These are phyloP conservation scores for Cotesia glomerata DNA, from an alignment of 1,140 invertebrate species.

Conservation along the genomic window DNA sequence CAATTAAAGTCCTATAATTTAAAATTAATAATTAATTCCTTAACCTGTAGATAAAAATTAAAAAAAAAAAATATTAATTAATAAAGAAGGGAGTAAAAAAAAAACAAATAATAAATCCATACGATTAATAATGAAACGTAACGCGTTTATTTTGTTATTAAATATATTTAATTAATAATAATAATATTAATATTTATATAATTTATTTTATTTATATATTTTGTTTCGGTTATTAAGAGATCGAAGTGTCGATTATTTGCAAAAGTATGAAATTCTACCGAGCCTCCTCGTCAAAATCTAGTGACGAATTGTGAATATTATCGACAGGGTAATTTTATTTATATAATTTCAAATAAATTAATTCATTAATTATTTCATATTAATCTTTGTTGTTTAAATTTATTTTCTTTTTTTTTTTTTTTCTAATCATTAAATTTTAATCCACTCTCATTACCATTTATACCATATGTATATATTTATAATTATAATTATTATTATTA, in stretches of 20 bases:
- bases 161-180: slow-evolving; percentile 1
- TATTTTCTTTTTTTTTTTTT: slow-evolving; percentile 13
- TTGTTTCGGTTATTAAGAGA: slow-evolving; percentile 43
- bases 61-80: background rate
- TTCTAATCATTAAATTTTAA: slow-evolving; percentile 42
- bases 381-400: slow-evolving; percentile 15
- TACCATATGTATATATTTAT: slow-evolving; percentile 35
- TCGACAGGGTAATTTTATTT: slow-evolving; percentile 40
- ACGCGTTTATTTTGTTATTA: no score
- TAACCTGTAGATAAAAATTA: background rate
- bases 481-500: slow-evolving; percentile 10
- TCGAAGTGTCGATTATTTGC: slow-evolving; percentile 58
- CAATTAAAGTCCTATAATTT: no score
- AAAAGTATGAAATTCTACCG: slow-evolving; percentile 63
- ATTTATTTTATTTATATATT: slow-evolving; percentile 16
- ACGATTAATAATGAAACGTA: slow-evolving; percentile 6
- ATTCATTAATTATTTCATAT: slow-evolving; percentile 13
- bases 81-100: slow-evolving; percentile 6
- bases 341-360: slow-evolving; percentile 33
- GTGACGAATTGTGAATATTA: slow-evolving; percentile 48
- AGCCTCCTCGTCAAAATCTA: slow-evolving; percentile 50
- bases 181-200: slow-evolving; percentile 20
- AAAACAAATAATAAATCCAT: background rate
- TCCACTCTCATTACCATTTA: slow-evolving; percentile 37
- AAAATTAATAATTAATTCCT: no score